These are phyloP conservation scores for Scolopax mira DNA, from an alignment of 2,113 vertebrate species.

Conservation along the genomic window DNA sequence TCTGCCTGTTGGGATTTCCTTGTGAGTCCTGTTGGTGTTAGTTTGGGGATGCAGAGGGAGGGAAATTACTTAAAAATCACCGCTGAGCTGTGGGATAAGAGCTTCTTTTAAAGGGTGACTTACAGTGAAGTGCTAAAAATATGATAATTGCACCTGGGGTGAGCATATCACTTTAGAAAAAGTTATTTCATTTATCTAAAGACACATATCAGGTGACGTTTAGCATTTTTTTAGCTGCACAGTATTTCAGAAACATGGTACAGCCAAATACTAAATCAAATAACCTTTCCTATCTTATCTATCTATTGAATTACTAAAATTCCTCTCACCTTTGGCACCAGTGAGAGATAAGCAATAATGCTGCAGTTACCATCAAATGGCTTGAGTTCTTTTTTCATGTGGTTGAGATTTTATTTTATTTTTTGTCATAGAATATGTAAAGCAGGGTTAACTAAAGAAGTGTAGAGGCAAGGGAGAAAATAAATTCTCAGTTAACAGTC, in stretches of 20 bases:
- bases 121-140: background rate
- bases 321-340: slow-evolving; percentile 21
- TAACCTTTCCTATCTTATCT: slow-evolving; percentile 13
- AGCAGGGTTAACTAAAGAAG: background rate
- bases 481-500: background rate
- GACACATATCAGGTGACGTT: background rate
- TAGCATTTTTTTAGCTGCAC: background rate
- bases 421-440: background rate
- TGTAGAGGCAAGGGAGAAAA: background rate
- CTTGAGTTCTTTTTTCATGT: background rate
- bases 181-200: background rate
- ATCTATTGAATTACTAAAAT: slow-evolving; percentile 10
- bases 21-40: slow-evolving; percentile 7
- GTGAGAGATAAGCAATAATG: background rate
- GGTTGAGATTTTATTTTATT: background rate
- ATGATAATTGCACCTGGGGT: background rate
- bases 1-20: slow-evolving; percentile 49
- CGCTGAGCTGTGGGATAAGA: background rate
- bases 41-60: background rate
- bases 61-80: slow-evolving; percentile 8
- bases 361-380: background rate
- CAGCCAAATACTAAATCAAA: slow-evolving; percentile 14
- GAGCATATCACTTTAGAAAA: background rate
- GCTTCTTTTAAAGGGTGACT: background rate
- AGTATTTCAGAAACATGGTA: background rate